A percentile compares a stretch with the other conserved stretches of the same genome.
Conservation (phyloP, 1,140 invertebrate genomes). For the Sitodiplosis mosellana region DNA sequence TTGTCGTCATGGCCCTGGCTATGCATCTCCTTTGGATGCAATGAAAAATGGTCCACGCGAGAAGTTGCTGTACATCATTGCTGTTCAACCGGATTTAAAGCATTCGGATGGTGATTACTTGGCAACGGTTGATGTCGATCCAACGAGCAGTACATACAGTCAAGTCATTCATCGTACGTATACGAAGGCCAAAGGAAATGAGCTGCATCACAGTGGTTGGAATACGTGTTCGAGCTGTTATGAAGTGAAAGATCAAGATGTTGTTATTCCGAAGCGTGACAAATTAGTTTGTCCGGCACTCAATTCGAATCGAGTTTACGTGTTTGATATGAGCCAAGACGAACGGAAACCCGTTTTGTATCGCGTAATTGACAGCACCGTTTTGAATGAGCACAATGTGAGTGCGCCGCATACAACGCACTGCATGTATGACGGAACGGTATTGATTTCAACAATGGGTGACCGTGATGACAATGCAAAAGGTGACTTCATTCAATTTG, state of each 20-base stretch:
- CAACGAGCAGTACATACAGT: constrained; percentile 62
- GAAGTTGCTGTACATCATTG: constrained; percentile 72
- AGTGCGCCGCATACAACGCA: constrained; percentile 82
- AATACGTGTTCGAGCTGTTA: constrained; percentile 88
- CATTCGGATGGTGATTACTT: constrained; percentile 64
- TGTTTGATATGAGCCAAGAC: constrained; percentile 61
- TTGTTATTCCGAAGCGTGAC: constrained; percentile 43
- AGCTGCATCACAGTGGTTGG: constrained; percentile 92
- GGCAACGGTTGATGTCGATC: constrained; percentile 81
- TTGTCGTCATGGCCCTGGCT: constrained; percentile 45
- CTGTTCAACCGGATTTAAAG: constrained; percentile 50
- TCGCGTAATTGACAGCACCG: constrained; percentile 46
- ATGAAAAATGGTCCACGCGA: constrained; percentile 63
- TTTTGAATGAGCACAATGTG: constrained; percentile 53
- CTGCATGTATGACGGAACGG: constrained; percentile 75
- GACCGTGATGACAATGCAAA: constrained; percentile 58
- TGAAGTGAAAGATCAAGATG: constrained; percentile 25
- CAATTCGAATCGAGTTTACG: constrained; percentile 67
- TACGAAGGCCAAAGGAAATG: constrained; percentile 63
- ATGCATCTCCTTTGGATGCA: constrained; percentile 57
- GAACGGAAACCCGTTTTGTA: constrained; percentile 35
- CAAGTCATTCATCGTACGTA: constrained; percentile 74
- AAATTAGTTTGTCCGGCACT: constrained; percentile 68
- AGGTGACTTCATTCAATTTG: constrained; percentile 81
- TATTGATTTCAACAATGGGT: constrained; percentile 91